Percentiles rank a stretch among this genome's conserved stretches.
Conservation (phyloP, 2,888 invertebrate species). For the Alitta virens region DNA sequence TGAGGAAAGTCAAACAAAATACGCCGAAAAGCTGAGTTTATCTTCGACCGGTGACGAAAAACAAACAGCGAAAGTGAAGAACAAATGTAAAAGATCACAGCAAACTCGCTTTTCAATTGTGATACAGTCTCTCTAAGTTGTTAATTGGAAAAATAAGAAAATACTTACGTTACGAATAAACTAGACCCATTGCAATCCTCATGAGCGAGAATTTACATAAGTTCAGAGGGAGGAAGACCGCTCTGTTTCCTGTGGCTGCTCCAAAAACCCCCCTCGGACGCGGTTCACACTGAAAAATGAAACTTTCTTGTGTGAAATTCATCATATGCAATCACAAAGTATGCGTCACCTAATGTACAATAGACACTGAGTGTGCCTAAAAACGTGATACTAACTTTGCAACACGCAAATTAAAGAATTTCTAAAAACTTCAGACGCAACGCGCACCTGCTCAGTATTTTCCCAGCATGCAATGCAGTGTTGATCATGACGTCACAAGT, state of each 20-base stretch:
- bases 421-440: too few relatives aligned
- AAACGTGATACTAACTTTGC: too few relatives aligned
- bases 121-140: neutral
- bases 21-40: neutral
- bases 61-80: conserved; percentile 7
- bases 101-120: neutral
- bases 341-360: too few relatives aligned
- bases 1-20: conserved; percentile 7
- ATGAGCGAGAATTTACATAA: conserved; percentile 15
- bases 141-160: conserved; percentile 12
- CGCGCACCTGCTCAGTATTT: conserved; percentile 8
- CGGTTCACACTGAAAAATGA: too few relatives aligned
- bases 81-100: conserved; percentile 4
- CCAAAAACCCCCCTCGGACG: too few relatives aligned
- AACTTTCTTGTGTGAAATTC: too few relatives aligned
- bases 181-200: conserved; percentile 16
- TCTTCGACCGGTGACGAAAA: neutral
- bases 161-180: conserved; percentile 8
- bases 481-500: conserved; percentile 19
- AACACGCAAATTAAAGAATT: too few relatives aligned
- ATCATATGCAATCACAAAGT: too few relatives aligned
- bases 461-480: conserved; percentile 16
- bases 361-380: too few relatives aligned
- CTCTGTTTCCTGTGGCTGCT: too few relatives aligned
- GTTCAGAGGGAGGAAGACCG: neutral